Evolutionary conservation across 2,797 vertebrate genomes (phyloP).

Genomic region (Notolepis coatsorum): DNA sequence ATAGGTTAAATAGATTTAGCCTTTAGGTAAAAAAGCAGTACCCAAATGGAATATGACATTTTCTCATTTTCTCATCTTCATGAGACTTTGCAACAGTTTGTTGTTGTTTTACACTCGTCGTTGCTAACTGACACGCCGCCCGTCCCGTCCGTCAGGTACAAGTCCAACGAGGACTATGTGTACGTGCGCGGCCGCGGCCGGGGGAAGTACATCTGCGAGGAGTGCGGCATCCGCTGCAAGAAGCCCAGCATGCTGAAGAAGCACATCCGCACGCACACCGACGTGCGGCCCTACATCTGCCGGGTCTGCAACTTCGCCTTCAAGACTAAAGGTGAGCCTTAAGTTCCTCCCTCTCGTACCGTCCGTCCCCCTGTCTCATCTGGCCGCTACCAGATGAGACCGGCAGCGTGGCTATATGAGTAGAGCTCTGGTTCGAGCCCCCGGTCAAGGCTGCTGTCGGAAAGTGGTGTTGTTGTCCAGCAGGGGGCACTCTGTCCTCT

Average conservation of each 20-base stretch:
- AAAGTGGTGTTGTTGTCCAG: no score
- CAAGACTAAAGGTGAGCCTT: constrained; percentile 95
- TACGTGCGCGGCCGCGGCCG: constrained; percentile 97
- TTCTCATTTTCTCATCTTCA: neutral
- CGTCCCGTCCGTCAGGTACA: constrained; percentile 86
- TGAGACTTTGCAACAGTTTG: neutral
- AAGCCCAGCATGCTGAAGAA: constrained; percentile 99
- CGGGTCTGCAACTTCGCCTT: constrained; percentile 99
- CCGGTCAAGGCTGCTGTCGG: no score
- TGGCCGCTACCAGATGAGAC: no score
- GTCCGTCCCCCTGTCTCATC: no score
- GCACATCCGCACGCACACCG: constrained; percentile 98
- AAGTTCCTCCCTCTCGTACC: no score
- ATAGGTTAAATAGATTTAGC: neutral
- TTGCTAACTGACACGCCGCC: no score
- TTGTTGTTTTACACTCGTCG: neutral
- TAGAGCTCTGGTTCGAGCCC: no score
- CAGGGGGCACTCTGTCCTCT: no score
- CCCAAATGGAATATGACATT: neutral
- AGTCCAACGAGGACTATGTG: constrained; percentile 98
- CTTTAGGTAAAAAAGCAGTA: no score
- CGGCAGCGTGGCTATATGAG: no score
- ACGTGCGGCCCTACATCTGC: constrained; percentile 97
- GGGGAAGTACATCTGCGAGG: constrained; percentile 99
- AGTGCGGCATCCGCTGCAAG: constrained; percentile 99